A percentile compares a stretch with the other conserved stretches of the same genome.
These are phyloP conservation scores for Pandemis corylana DNA, from an alignment of 2,888 invertebrate species.

Conservation along the genomic window DNA sequence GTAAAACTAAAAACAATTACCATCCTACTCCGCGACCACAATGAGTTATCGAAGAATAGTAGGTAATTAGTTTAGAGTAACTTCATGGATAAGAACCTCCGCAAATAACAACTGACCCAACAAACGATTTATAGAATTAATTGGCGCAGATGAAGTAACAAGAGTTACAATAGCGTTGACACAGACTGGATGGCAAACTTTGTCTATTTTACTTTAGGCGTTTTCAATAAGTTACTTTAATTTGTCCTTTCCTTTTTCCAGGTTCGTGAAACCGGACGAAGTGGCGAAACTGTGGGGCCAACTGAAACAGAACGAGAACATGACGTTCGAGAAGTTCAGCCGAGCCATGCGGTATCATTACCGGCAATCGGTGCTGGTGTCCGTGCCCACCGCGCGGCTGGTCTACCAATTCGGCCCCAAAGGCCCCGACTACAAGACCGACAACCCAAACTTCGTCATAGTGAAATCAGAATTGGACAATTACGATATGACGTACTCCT, in stretches of 20 bases:
- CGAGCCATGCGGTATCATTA: constrained; percentile 96
- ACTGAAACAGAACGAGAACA: constrained; percentile 93
- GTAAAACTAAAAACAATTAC: no score
- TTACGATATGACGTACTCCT: constrained; percentile 64
- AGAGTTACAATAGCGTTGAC: no score
- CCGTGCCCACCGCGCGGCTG: constrained; percentile 90
- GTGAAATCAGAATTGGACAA: constrained; percentile 71
- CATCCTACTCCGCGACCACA: no score
- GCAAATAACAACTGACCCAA: no score
- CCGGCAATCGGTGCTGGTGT: constrained; percentile 89
- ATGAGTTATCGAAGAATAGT: no score
- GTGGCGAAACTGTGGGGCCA: constrained; percentile 95
- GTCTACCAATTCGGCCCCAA: constrained; percentile 93
- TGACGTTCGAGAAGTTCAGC: constrained; percentile 97
- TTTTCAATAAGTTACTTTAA: not conserved
- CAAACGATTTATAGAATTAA: no score
- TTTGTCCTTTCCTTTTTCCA: constrained; percentile 57
- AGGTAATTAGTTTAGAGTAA: no score
- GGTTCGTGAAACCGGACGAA: constrained; percentile 94
- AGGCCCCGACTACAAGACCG: constrained; percentile 90
- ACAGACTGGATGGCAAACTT: no score
- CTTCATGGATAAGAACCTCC: no score
- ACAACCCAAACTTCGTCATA: constrained; percentile 83
- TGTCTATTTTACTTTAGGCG: no score
- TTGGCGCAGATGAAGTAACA: no score